A percentile compares a stretch with the other conserved stretches of the same genome.
Evolutionary conservation across 2,888 invertebrate genomes (phyloP).

Genomic region (Drosophila tripunctata): DNA sequence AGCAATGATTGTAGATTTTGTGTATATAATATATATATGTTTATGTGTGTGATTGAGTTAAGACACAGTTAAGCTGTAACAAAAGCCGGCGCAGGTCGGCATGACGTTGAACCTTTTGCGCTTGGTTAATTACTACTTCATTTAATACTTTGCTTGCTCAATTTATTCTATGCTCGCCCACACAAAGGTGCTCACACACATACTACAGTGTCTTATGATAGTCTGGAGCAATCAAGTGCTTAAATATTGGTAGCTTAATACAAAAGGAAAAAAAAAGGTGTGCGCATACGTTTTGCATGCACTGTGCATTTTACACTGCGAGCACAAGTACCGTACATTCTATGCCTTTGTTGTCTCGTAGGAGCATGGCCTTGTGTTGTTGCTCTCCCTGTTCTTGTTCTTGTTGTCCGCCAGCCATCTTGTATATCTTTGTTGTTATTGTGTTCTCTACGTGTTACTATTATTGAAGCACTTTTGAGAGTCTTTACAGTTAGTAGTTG

Average conservation of each 20-base stretch:
- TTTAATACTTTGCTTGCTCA: constrained; percentile 43
- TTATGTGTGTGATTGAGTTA: constrained; percentile 15
- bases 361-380: constrained; percentile 49
- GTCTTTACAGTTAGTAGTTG: constrained; percentile 56
- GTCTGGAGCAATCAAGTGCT: neutral
- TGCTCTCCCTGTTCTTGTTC: constrained; percentile 44
- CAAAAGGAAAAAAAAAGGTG: neutral
- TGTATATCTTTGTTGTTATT: constrained; percentile 27
- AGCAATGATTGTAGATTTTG: constrained; percentile 3
- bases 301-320: constrained; percentile 3
- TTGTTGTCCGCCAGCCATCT: too few relatives aligned
- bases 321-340: constrained; percentile 57
- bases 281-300: neutral
- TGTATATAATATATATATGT: constrained; percentile 11
- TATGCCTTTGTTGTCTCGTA: constrained; percentile 71
- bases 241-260: neutral
- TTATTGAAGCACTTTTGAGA: constrained; percentile 34
- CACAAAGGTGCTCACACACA: constrained; percentile 12
- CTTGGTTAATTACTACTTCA: constrained; percentile 72
- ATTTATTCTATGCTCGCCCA: constrained; percentile 27
- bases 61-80: constrained; percentile 21
- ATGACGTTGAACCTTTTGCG: constrained; percentile 69
- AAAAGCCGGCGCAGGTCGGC: constrained; percentile 56
- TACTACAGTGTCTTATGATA: neutral
- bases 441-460: too few relatives aligned